phyloP scores from a whole-genome alignment of 2,113 vertebrate genomes.

The Mesoclemmys tuberculata region DNA sequence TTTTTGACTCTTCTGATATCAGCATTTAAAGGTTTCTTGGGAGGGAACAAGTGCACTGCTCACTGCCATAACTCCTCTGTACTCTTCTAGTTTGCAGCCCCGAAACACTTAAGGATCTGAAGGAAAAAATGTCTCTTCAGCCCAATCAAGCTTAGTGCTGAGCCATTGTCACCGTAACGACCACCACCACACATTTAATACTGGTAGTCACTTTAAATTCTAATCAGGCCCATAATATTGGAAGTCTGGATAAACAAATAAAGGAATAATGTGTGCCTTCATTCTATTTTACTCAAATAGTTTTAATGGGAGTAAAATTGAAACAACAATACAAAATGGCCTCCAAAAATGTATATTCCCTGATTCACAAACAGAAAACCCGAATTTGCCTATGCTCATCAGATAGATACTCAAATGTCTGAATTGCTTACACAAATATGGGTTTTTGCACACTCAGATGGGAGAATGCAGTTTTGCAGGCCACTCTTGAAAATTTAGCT shows the following conservation, averaged over 20 bases:
- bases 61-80: constrained; percentile 28
- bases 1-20: constrained; percentile 48
- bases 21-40: constrained; percentile 43
- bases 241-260: background rate
- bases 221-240: background rate
- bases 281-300: background rate
- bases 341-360: background rate
- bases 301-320: background rate
- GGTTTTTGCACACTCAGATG: background rate
- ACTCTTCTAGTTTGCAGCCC: background rate
- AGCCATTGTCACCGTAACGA: background rate
- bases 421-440: background rate
- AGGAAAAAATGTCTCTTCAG: background rate
- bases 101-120: background rate
- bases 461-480: background rate
- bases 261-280: background rate
- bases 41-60: constrained; percentile 46
- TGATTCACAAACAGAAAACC: background rate
- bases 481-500: background rate
- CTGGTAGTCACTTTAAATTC: background rate
- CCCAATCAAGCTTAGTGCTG: background rate
- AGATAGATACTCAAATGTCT: constrained; percentile 5
- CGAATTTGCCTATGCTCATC: background rate
- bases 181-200: background rate
- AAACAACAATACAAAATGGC: background rate